These are phyloP conservation scores for Corvus cornix DNA, from an alignment of 2,113 vertebrate genomes.

Conservation along the genomic window DNA sequence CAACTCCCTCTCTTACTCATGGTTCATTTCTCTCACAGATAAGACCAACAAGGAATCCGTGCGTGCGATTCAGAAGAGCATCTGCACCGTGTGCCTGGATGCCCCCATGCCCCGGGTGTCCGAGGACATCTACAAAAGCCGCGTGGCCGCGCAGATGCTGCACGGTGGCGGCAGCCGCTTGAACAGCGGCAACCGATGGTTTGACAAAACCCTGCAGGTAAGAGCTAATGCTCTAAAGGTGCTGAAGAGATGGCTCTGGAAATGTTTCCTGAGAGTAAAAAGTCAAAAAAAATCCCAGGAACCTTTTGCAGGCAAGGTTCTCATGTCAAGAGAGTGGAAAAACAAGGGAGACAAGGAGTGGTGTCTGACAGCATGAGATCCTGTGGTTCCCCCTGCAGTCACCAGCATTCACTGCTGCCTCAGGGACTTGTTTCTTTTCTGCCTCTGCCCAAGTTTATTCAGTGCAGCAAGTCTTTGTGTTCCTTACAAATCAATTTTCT, in stretches of 20 bases:
- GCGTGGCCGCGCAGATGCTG: slow-evolving; percentile 90
- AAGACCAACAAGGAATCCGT: slow-evolving; percentile 96
- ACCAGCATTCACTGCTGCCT: background rate
- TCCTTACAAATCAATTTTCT: slow-evolving; percentile 38
- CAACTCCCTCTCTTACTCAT: background rate
- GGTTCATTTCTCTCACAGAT: slow-evolving; percentile 68
- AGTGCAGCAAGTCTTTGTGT: slow-evolving; percentile 22
- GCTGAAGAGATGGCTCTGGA: background rate
- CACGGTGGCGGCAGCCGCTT: slow-evolving; percentile 89
- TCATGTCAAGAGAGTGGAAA: background rate
- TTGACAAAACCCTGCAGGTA: slow-evolving; percentile 96
- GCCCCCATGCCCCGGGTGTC: slow-evolving; percentile 86
- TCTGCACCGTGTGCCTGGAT: slow-evolving; percentile 92
- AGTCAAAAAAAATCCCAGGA: background rate
- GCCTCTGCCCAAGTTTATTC: background rate
- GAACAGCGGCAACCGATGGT: slow-evolving; percentile 98
- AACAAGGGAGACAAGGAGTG: background rate
- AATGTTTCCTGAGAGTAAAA: background rate
- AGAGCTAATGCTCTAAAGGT: background rate
- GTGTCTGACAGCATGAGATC: background rate
- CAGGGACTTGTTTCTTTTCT: background rate
- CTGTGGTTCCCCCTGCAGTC: background rate
- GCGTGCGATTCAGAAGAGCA: slow-evolving; percentile 91
- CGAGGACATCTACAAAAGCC: slow-evolving; percentile 83
- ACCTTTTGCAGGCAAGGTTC: background rate